Conservation (phyloP, 2,797 vertebrate genomes). For the Gymnothorax javanicus region DNA sequence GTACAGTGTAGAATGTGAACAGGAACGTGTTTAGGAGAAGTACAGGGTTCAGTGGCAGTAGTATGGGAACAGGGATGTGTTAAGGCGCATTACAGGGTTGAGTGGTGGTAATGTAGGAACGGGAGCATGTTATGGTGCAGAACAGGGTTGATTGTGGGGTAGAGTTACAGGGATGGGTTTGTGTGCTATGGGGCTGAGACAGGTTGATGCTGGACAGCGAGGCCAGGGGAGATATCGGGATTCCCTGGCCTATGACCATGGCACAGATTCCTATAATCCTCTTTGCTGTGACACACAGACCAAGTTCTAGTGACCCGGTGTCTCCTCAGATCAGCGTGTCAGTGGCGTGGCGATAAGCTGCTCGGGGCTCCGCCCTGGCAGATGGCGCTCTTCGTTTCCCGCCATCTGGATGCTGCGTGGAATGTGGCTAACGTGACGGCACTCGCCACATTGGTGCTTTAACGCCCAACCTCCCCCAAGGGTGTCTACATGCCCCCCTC, state of each 20-base stretch:
- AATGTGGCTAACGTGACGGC: neutral
- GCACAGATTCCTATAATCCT: constrained; percentile 4
- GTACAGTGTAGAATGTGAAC: no score
- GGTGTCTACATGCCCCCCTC: neutral
- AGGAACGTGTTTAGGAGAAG: no score
- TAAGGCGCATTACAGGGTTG: neutral
- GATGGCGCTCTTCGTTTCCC: neutral
- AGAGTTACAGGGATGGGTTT: neutral
- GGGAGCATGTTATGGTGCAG: neutral
- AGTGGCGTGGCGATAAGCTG: neutral
- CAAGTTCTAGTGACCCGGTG: constrained; percentile 13
- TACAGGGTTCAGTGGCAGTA: neutral
- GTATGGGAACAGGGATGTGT: neutral
- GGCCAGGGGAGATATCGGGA: neutral
- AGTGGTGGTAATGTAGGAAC: neutral
- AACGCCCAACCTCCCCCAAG: neutral
- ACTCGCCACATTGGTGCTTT: neutral
- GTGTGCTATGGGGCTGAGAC: neutral
- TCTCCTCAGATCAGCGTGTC: neutral
- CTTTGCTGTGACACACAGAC: constrained; percentile 27
- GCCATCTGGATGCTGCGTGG: constrained; percentile 5
- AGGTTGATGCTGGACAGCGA: neutral
- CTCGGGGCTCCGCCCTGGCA: neutral
- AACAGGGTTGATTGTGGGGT: neutral
- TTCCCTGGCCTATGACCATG: neutral